Evolutionary conservation across 2,888 invertebrate species (phyloP).

Genomic region (Nomada lathburiana): DNA sequence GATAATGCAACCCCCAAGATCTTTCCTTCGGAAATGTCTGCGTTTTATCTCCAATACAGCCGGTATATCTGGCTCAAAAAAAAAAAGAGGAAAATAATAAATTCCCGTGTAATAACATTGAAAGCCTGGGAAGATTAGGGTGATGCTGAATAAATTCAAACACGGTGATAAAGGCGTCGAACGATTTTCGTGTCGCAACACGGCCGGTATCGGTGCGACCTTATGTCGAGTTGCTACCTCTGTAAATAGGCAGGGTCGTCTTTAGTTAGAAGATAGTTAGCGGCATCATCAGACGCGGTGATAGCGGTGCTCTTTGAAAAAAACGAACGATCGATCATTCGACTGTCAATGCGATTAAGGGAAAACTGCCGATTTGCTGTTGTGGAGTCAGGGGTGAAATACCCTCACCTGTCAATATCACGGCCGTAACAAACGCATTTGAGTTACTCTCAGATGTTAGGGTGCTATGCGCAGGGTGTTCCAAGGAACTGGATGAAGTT

Average conservation of each 20-base stretch:
- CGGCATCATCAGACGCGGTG: slow-evolving; percentile 64
- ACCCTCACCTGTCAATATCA: slow-evolving; percentile 75
- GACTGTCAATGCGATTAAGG: slow-evolving; percentile 71
- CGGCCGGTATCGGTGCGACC: slow-evolving; percentile 31
- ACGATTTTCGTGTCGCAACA: slow-evolving; percentile 9
- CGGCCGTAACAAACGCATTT: slow-evolving; percentile 57
- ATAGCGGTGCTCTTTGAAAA: slow-evolving; percentile 76
- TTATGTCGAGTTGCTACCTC: slow-evolving; percentile 27
- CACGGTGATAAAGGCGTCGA: slow-evolving; percentile 36
- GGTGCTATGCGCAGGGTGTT: slow-evolving; percentile 33
- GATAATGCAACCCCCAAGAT: no score
- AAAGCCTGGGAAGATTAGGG: slow-evolving; percentile 15
- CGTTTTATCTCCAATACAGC: background rate
- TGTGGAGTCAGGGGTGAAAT: slow-evolving; percentile 42
- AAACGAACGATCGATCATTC: slow-evolving; percentile 73
- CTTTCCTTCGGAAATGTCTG: background rate
- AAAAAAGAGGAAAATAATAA: background rate
- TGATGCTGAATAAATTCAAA: slow-evolving; percentile 44
- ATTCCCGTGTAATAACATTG: background rate
- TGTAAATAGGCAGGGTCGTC: slow-evolving; percentile 49
- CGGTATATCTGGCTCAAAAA: background rate
- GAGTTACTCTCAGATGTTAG: slow-evolving; percentile 47
- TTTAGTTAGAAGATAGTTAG: slow-evolving; percentile 58
- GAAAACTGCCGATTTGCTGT: slow-evolving; percentile 48
- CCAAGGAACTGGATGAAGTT: no score